Base-by-base conservation (phyloP, 2,888 invertebrate genomes). In the Hemicrepidius hirtus region DNA sequence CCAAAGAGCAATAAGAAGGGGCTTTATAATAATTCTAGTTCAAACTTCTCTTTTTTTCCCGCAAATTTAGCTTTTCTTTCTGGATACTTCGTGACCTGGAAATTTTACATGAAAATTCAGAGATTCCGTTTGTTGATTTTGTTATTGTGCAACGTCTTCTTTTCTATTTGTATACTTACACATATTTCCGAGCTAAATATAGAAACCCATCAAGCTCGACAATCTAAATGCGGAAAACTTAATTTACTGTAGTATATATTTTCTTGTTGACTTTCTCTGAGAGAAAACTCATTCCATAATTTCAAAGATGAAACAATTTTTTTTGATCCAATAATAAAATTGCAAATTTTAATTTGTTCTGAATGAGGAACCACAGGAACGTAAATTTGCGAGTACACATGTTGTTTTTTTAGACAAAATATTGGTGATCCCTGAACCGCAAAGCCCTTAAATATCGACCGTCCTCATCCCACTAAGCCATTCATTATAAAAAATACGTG, bases 391-490 rank as follows among this genome's bases (percentile, higher is more conserved):
- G 44, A 16, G 5, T 44, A 18, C 44, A 44, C 18, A 44, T 44
- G 44, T 44, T 44, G 18, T n/a, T 44, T 5, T 44, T 9, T 44
- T 6, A 44, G 44, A 44, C 44, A 44, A 44, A 44, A 44, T 44
- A 44, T 44, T 44, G 18, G 5, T 16, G 44, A 18, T 44, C 44
- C 44, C 44, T 7, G 44, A 44, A 44, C 18, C 18, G 16, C 44
- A 44, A 44, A 44, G 44, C 44, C 44, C 44, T 18, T 6, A 44
- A 18, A 44, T 44, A 44, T 44, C 44, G 44, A 44, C 44, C 44
- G 44, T 16, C 5, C 44, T 16, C 44, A 44, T 44, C 18, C 44
- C 44, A 44, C 44, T 18, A 44, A 16, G 3, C 18, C 44, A 44
- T 44, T 44, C 44, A 18, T 44, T 44, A 44, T 18, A 44, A 44